These are phyloP conservation scores for Myrmophylax atrothorax DNA, from an alignment of 2,113 vertebrate genomes.

Conservation along the genomic window DNA sequence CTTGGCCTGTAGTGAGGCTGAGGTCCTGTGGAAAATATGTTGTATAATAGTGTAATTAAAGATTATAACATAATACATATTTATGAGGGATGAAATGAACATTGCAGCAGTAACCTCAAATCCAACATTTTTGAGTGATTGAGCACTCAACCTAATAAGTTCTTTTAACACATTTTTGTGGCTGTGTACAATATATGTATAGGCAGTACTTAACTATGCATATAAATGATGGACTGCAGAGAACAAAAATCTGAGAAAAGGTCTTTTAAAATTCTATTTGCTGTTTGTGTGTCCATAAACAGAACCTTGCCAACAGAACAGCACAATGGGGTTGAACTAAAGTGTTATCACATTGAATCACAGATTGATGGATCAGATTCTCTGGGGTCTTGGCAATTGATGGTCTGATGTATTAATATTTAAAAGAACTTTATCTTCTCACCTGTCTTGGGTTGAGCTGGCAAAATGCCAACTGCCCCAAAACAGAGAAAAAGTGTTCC, in stretches of 20 bases:
- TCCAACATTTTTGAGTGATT: not conserved
- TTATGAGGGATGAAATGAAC: not conserved
- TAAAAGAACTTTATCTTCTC: not conserved
- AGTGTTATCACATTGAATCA: not conserved
- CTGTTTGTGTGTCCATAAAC: not conserved
- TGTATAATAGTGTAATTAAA: constrained; percentile 10
- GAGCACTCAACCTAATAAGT: not conserved
- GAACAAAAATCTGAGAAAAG: not conserved
- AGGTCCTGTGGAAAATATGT: not conserved
- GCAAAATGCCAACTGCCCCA: too few relatives aligned
- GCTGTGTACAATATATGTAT: not conserved
- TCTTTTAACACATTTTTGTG: not conserved
- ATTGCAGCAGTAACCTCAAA: not conserved
- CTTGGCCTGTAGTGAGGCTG: not conserved
- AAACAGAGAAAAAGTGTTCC: too few relatives aligned
- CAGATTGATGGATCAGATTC: not conserved
- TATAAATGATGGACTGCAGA: not conserved
- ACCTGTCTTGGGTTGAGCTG: too few relatives aligned
- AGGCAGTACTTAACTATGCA: not conserved
- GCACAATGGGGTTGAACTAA: not conserved
- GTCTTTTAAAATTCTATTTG: not conserved
- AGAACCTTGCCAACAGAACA: not conserved
- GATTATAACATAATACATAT: not conserved
- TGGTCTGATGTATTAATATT: not conserved
- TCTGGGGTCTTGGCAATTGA: not conserved